Evolutionary conservation across 92 coral and sea anemone species (phyloP), one percentile per base, ranked within the genome.

Genomic region (Porites divaricata): DNA sequence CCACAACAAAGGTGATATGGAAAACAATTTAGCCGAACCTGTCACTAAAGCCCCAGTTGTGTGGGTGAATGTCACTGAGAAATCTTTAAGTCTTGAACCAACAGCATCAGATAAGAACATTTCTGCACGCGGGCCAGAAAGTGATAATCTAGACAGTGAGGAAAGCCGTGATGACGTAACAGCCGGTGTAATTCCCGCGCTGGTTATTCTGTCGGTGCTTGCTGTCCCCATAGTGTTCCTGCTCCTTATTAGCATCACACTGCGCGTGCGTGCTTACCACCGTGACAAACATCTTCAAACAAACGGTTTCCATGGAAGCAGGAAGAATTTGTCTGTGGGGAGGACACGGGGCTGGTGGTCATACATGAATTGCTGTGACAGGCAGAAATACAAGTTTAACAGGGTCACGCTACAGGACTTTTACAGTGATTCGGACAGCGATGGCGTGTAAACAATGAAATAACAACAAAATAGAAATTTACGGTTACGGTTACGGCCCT

Each of bases 341-440:
- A 90, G 90, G 50, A 63, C 98, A 19, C 81, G 89, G 48, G 95
- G 96, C 22, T 97, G 99, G 98, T 91, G 93, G 75, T 89, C 92
- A 0, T 97, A 95, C 67, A 77, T 97, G 87, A 97, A 97, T 86
- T 97, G 99, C 85, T 97, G 94, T 62, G 81, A 88, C 50, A 91
- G 79, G 50, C 90, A 90, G 81, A 81, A 78, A 28, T 94, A 94
- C 83, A 90, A 91, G 62, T 94, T 94, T 68, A 93, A 92, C 80
- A 85, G 90, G 58, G 98, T 94, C 76, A 92, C 95, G 22, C 57
- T 94, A 11, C 90, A 92, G 57, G 98, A 94, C 70, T 94, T 92
- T 66, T 94, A 94, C 89, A 92, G 95, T 76, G 98, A 94, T 22
- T 89, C 93, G 41, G 98, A 94, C 54, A 94, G 98, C 74, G 98